Base-by-base conservation (phyloP, 2,797 vertebrate species). In the Gymnodraco acuticeps region DNA sequence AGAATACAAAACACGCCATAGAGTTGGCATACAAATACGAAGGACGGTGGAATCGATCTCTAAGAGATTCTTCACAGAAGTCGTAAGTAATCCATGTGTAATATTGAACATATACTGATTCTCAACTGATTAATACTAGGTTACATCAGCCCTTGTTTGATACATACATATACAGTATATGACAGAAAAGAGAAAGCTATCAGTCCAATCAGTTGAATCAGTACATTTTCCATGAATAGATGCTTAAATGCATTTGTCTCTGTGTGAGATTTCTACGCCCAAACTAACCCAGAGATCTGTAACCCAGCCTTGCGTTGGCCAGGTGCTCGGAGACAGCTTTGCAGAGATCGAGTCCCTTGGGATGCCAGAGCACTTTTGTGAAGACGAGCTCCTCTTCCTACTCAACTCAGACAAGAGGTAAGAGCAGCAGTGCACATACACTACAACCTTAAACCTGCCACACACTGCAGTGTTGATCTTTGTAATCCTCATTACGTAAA, bases 301-400 rank as follows among this genome's bases (percentile, higher is more conserved):
- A 73, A 84, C 78, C 46, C 92, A 95, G 95, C 95, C 94, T 72
- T 96, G 95, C 87, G 88, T 95, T 77, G 95, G 91, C 56, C 95
- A 98, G 95, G 97, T 99, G 61, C 95, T 99, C 72, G 98, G 98
- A 75, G 98, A 99, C 73, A 98, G 97, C 83, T 99, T 98, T 88
- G 97, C 96, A 82, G 98, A 99, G 93, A 97, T 99, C 27, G 97
- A 99, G 90, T 97, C 96, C 10, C 95, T 99, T 0, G 97, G 96
- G 5, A 97, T 97, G 80, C 98, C 98, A 0, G 95, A 96, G 90
- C 97, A 98, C 81, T 99, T 99, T 92, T 98, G 98, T 88, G 98
- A 99, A 93, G 98, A 99, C 71, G 98, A 99, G 86, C 95, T 99
- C 71, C 95, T 99, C 88, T 97, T 96, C 80, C 98, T 99, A 80